Conservation (phyloP, 2,888 invertebrate species). For the Conomelus anceps region DNA sequence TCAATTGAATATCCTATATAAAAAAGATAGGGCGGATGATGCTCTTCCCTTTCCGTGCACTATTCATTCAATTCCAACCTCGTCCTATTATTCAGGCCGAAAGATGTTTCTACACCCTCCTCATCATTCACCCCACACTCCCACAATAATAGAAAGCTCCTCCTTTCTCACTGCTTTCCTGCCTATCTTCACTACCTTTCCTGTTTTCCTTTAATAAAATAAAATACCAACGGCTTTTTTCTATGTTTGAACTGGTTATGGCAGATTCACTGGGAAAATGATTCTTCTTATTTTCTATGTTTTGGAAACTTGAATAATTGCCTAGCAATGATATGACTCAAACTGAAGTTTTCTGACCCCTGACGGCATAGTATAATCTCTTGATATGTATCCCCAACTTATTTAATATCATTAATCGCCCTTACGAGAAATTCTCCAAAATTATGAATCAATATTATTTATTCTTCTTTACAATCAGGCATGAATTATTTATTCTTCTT, state of each 20-base stretch:
- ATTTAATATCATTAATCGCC: too few species aligned
- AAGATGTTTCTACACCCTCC: neutral
- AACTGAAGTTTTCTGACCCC: too few species aligned
- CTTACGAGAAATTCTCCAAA: too few species aligned
- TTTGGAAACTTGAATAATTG: neutral
- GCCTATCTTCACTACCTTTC: neutral
- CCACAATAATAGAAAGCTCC: neutral
- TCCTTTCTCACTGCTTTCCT: neutral
- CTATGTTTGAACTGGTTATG: neutral
- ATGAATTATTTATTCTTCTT: too few species aligned
- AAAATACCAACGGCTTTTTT: neutral
- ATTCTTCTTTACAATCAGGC: too few species aligned
- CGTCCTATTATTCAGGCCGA: neutral
- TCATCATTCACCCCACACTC: neutral
- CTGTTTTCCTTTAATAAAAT: neutral
- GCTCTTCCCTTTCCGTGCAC: neutral
- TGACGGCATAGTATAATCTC: too few species aligned
- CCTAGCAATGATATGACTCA: too few species aligned
- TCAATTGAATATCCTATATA: neutral
- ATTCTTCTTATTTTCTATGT: neutral
- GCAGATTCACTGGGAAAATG: neutral
- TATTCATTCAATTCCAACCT: neutral
- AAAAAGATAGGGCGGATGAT: neutral
- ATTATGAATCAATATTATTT: too few species aligned
- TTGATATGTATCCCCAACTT: too few species aligned